Percentiles rank a stretch among this genome's conserved stretches.
Conservation (phyloP, 2,888 invertebrate genomes). For the Phaedon cochleariae region DNA sequence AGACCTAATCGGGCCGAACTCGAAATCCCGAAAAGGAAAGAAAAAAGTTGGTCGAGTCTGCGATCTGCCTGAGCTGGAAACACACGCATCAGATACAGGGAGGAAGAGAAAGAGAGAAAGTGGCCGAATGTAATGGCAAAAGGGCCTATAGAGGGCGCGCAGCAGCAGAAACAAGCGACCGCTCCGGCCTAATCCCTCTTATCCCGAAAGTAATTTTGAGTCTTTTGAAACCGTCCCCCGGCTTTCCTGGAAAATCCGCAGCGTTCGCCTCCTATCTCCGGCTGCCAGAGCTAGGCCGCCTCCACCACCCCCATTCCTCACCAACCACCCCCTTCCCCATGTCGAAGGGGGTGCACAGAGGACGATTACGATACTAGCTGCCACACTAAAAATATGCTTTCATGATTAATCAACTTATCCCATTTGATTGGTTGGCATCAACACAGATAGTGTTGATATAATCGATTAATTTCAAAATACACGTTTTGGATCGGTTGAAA, state of each 20-base stretch:
- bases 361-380: not conserved
- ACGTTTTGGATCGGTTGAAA: too few relatives aligned
- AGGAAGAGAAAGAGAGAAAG: slow-evolving; percentile 28
- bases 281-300: slow-evolving; percentile 22
- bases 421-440: too few relatives aligned
- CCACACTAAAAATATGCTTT: too few relatives aligned
- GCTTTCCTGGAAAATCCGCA: slow-evolving; percentile 59
- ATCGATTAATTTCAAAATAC: too few relatives aligned
- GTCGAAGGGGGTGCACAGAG: too few relatives aligned
- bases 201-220: slow-evolving; percentile 72
- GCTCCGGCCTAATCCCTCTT: slow-evolving; percentile 69
- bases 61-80: slow-evolving; percentile 15
- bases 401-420: too few relatives aligned
- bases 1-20: too few relatives aligned
- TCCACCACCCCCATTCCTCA: too few relatives aligned
- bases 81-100: not conserved
- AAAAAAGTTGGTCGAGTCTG: slow-evolving; percentile 38
- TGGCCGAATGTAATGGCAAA: slow-evolving; percentile 55
- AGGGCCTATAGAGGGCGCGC: slow-evolving; percentile 54
- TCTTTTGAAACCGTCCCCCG: slow-evolving; percentile 67
- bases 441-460: too few relatives aligned
- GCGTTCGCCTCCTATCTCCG: slow-evolving; percentile 58
- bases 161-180: slow-evolving; percentile 59
- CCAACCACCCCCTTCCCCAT: too few relatives aligned
- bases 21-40: not conserved